These are phyloP conservation scores for Brenthis daphne DNA, from an alignment of 2,888 invertebrate genomes.

Conservation along the genomic window DNA sequence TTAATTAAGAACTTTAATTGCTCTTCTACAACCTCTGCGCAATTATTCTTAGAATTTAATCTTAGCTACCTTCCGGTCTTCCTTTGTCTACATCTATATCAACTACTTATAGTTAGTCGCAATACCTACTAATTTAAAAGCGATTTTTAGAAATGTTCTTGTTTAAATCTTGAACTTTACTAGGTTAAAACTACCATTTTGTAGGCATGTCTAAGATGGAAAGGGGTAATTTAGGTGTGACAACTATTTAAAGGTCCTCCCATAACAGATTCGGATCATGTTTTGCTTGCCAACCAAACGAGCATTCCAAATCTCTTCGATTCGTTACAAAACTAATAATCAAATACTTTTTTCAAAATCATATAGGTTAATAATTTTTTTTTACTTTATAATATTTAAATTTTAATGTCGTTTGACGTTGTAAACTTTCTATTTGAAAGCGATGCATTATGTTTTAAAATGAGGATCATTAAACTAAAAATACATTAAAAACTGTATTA, in stretches of 20 bases:
- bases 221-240: constrained; percentile 36
- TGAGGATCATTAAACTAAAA: too few species aligned
- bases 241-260: constrained; percentile 51
- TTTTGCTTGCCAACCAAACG: constrained; percentile 53
- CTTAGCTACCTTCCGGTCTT: constrained; percentile 24
- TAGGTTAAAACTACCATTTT: constrained; percentile 60
- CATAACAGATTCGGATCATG: constrained; percentile 73
- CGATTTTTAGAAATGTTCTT: neutral
- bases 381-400: too few species aligned
- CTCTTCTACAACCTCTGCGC: constrained; percentile 48
- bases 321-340: too few species aligned
- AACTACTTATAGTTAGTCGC: too few species aligned
- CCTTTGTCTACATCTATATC: neutral
- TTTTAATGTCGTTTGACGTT: too few species aligned
- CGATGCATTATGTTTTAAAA: too few species aligned
- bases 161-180: neutral
- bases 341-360: too few species aligned
- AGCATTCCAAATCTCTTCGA: constrained; percentile 57
- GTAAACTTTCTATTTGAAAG: too few species aligned
- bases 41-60: constrained; percentile 48
- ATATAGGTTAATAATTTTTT: too few species aligned
- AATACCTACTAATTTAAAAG: neutral
- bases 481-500: too few species aligned
- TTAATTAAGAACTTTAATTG: constrained; percentile 62
- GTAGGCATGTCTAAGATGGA: constrained; percentile 61